Base-by-base conservation (phyloP, 2,797 vertebrate genomes). In the Rhabdophis nuchalis region DNA sequence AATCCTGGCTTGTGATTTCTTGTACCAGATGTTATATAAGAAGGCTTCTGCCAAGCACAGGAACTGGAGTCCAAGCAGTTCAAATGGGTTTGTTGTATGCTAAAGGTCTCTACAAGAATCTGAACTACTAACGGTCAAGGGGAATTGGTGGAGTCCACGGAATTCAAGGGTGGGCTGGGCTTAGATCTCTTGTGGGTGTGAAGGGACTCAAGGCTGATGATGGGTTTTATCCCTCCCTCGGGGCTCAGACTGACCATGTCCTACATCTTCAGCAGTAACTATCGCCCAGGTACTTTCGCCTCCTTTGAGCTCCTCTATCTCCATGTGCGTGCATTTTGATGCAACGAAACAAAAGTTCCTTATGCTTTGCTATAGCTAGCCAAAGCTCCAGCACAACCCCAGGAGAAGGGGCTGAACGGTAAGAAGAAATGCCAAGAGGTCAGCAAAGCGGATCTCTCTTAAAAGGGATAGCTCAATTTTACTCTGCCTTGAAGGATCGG, bases 391-490 rank as follows among this genome's bases (percentile, higher is more conserved):
- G 91, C 92, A 93, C 94, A 93, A 95, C 93, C 5, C 25, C 61
- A 94, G 89, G 87, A 85, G 95, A 94, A 60, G 93, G 92, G 92
- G 89, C 89, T 60, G 88, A 54, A 0, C 0, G 85, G 57, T 86
- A 91, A 90, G 94, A 94, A 93, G 93, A 94, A 90, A 5, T 1
- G 46, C 27, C 93, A 89, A 86, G 88, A 95, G 93, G 56, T 94
- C 94, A 95, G 95, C 95, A 29, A 91, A 89, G 95, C 96, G 95
- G 95, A 96, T 97, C 94, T 95, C 94, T 96, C 94, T 95, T 96
- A 96, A 96, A 89, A 92, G 85, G 93, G 90, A 87, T 95, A 91
- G 95, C 94, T 92, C 86, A 92, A 90, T 97, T 96, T 96, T 85
- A 36, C 95, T 97, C 97, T 95, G 95, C 96, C 97, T 95, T 94